Percentiles rank a stretch among this genome's conserved stretches.
These are phyloP conservation scores for Cynopterus sphinx DNA, from an alignment of 2,797 vertebrate genomes.

Conservation along the genomic window DNA sequence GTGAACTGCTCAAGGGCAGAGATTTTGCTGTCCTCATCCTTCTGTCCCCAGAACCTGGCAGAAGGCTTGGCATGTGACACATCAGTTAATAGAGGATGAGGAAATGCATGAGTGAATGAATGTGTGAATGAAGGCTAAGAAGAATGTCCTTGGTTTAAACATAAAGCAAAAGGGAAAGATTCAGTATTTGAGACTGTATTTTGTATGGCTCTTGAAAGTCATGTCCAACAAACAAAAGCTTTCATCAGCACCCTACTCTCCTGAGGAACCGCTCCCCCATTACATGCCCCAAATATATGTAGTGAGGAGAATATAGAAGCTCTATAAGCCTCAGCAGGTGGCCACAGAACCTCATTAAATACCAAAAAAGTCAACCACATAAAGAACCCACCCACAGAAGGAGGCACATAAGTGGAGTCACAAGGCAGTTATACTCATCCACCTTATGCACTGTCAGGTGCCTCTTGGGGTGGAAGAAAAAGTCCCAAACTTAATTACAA, in stretches of 20 bases:
- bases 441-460: accelerated
- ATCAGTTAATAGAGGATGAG: not conserved
- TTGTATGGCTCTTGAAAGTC: not conserved
- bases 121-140: not conserved
- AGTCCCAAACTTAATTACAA: not conserved
- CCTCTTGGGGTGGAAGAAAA: not conserved
- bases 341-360: not conserved
- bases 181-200: not conserved
- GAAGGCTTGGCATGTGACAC: not conserved
- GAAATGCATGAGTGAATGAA: not conserved
- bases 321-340: not conserved
- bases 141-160: not conserved
- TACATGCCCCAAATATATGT: not conserved
- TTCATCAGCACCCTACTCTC: not conserved
- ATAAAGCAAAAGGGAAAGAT: not conserved
- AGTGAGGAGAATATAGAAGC: not conserved
- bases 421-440: not conserved
- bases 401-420: not conserved
- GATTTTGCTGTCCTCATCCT: not conserved
- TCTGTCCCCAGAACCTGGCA: not conserved
- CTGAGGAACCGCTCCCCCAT: not conserved
- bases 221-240: not conserved
- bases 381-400: not conserved
- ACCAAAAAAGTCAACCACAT: not conserved
- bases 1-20: slow-evolving; percentile 44